Evolutionary conservation across 2,797 vertebrate species (phyloP), one percentile per base, ranked within the genome.

Genomic region (Margarornis squamiger): DNA sequence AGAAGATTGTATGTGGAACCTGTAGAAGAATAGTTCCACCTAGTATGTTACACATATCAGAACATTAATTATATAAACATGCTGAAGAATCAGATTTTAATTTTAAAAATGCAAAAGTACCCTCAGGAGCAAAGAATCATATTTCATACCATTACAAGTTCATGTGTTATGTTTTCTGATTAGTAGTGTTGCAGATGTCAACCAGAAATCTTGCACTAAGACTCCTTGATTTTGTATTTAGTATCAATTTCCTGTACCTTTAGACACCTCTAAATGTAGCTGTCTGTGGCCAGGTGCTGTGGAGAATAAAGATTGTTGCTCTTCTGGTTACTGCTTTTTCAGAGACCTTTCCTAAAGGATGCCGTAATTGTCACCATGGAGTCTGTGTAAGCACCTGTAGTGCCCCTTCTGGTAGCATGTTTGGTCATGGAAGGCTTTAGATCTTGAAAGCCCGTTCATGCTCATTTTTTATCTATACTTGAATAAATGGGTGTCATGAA

Each of bases 311-410:
- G 1, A 2, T 9, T 57, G 46, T 30, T 57, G 20, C 74, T 84
- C 29, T 54, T 62, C 22, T 80, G 46, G 46, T 80, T 52, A 62
- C 55, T 48, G 55, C 34, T 52, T 83, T 90, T 79, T 66, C 59
- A 63, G 36, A 90, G 46, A 13, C 20, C 5, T 61, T 86, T 88
- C 83, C 76, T 80, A 41, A 61, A 41, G 63, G 68, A 54, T 7
- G 0, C 39, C 2, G 41, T 41, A 21, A 45, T 58, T 88, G 63
- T 39, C 45, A 3, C 6, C 0, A 1, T 67, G 49, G 58, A 58
- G 45, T 39, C 49, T 52, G 63, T 26, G 6, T 34, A 24, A 59
- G 51, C 73, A 52, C 74, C 39, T 22, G 0, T 20, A 3, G 29
- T 48, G 21, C n/a, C 70, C 54, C 63, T 66, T 45, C 39, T 72